A percentile compares a stretch with the other conserved stretches of the same genome.
phyloP scores from a whole-genome alignment of 2,888 invertebrate species.

The Deilephila porcellus region DNA sequence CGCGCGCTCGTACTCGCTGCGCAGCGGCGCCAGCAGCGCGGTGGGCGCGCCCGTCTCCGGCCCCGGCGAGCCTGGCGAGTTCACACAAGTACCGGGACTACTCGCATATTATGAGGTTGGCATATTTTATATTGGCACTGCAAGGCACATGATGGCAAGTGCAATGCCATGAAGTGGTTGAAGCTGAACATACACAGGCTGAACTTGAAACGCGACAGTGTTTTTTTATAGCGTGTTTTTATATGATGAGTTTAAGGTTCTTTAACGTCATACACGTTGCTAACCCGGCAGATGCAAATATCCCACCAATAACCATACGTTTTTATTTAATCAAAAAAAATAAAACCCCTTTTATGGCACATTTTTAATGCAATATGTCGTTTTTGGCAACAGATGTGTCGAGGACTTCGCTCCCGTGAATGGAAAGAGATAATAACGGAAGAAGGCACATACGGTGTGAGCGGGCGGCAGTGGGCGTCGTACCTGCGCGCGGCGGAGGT shows the following conservation, averaged over 20 bases:
- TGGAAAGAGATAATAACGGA: constrained; percentile 82
- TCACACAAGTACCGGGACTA: constrained; percentile 89
- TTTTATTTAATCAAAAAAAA: too few relatives aligned
- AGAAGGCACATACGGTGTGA: constrained; percentile 90
- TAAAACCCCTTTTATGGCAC: not conserved
- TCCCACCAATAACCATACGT: too few relatives aligned
- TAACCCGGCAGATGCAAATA: too few relatives aligned
- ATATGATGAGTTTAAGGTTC: too few relatives aligned
- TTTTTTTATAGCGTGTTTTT: too few relatives aligned
- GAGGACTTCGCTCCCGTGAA: constrained; percentile 86
- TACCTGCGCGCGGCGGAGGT: constrained; percentile 89
- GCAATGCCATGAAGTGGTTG: too few relatives aligned
- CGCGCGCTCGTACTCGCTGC: constrained; percentile 89
- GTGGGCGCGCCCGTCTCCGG: constrained; percentile 86
- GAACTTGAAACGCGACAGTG: too few relatives aligned
- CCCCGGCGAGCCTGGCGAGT: constrained; percentile 88
- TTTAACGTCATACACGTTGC: too few relatives aligned
- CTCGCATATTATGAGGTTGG: constrained; percentile 90
- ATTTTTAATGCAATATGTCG: not conserved
- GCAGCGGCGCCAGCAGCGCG: constrained; percentile 77
- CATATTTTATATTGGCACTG: too few relatives aligned
- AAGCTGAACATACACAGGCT: too few relatives aligned
- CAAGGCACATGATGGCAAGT: too few relatives aligned
- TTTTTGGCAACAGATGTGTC: constrained; percentile 77
- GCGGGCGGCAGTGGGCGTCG: constrained; percentile 91